These are phyloP conservation scores for Engraulis encrasicolus DNA, from an alignment of 2,113 vertebrate genomes.

Conservation along the genomic window DNA sequence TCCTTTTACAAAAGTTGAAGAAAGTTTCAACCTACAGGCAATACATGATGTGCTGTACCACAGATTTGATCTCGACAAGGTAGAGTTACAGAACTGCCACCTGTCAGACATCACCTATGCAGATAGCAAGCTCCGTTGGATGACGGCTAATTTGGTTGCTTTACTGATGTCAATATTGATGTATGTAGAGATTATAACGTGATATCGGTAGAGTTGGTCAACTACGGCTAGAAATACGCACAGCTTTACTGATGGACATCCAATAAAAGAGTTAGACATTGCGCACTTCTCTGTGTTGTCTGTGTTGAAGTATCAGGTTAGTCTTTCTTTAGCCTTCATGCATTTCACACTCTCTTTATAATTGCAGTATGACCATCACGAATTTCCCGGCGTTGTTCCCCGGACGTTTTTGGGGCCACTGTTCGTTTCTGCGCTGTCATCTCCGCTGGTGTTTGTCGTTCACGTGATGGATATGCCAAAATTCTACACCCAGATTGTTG, in stretches of 20 bases:
- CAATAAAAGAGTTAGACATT: no score
- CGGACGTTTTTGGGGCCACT: slow-evolving; percentile 91
- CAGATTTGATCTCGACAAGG: slow-evolving; percentile 84
- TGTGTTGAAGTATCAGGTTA: no score
- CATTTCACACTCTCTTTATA: slow-evolving; percentile 33
- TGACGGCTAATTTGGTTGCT: background rate
- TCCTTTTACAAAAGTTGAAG: slow-evolving; percentile 95
- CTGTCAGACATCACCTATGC: background rate
- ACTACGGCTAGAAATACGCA: no score
- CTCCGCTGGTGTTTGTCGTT: slow-evolving; percentile 77
- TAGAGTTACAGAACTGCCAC: slow-evolving; percentile 46
- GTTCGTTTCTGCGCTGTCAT: slow-evolving; percentile 79
- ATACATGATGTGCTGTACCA: slow-evolving; percentile 90
- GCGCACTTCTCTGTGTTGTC: no score
- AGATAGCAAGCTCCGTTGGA: background rate
- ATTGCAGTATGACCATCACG: slow-evolving; percentile 91
- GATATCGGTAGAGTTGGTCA: no score
- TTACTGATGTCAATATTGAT: no score
- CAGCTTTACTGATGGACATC: no score
- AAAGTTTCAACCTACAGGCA: slow-evolving; percentile 95
- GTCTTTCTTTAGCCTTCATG: no score
- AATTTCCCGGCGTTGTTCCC: slow-evolving; percentile 95
- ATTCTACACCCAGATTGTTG: slow-evolving; percentile 83
- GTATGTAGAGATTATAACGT: no score
- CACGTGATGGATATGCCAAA: slow-evolving; percentile 80